These are phyloP conservation scores for Sinodicranocentrus sp. DNA, from an alignment of 2,888 invertebrate species.

Conservation along the genomic window DNA sequence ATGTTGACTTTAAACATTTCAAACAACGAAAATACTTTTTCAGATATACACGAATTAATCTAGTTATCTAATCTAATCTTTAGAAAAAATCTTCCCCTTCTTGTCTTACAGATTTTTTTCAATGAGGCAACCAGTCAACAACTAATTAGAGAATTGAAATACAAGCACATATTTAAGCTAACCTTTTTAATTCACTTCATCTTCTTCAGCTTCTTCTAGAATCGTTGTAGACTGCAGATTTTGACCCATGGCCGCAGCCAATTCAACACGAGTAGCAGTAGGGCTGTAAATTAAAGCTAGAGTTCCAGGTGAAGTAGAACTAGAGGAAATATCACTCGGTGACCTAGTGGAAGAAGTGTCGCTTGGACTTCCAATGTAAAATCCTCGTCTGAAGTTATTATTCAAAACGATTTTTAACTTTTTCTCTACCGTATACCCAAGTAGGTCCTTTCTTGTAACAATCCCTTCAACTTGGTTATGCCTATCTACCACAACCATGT, in stretches of 20 bases:
- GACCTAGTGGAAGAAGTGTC: slow-evolving; percentile 25
- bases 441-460: slow-evolving; percentile 79
- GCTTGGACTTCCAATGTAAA: slow-evolving; percentile 49
- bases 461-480: slow-evolving; percentile 79
- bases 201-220: slow-evolving; percentile 44
- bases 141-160: slow-evolving; percentile 19
- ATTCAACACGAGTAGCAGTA: too few relatives aligned
- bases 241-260: too few relatives aligned
- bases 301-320: slow-evolving; percentile 13
- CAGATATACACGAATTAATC: too few relatives aligned
- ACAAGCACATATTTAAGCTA: neutral
- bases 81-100: too few relatives aligned
- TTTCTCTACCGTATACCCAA: slow-evolving; percentile 79
- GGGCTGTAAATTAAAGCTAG: too few relatives aligned
- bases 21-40: too few relatives aligned
- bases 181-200: slow-evolving; percentile 22
- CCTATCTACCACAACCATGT: slow-evolving; percentile 78
- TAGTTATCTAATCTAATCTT: too few relatives aligned
- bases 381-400: slow-evolving; percentile 40
- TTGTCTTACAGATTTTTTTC: too few relatives aligned
- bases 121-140: slow-evolving; percentile 1
- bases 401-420: slow-evolving; percentile 75
- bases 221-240: slow-evolving; percentile 29
- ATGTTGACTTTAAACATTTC: too few relatives aligned
- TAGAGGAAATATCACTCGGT: neutral